Conservation (phyloP, 2,113 vertebrate species). For the Dromaius novaehollandiae region DNA sequence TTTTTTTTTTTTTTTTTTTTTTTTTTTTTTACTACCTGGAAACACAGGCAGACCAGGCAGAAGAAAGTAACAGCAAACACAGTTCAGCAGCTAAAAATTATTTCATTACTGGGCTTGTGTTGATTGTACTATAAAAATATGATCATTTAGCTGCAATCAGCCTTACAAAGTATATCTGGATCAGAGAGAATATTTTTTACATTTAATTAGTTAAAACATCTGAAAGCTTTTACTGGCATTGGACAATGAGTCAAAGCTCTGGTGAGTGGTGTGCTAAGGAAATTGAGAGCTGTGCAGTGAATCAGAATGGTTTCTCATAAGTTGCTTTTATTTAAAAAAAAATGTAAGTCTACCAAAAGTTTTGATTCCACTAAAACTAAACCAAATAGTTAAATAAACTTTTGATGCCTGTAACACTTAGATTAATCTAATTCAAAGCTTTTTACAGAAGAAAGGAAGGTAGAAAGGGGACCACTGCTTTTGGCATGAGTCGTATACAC, state of each 20-base stretch:
- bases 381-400: not conserved
- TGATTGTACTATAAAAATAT: not conserved
- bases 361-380: not conserved
- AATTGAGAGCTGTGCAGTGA: not conserved
- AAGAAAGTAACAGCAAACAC: not conserved
- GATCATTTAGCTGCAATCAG: not conserved
- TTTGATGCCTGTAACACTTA: not conserved
- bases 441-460: not conserved
- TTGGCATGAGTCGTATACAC: not conserved
- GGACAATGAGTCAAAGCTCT: constrained; percentile 38
- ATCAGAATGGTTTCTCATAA: not conserved
- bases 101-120: not conserved
- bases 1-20: not conserved
- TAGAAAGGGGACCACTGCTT: not conserved
- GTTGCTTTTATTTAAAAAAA: not conserved
- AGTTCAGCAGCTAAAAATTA: not conserved
- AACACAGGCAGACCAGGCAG: not conserved
- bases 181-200: not conserved
- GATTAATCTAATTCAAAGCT: not conserved
- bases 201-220: constrained; percentile 40
- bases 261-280: not conserved
- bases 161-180: not conserved
- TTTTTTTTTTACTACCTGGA: constrained; percentile 13
- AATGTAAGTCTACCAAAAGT: not conserved
- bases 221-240: constrained; percentile 40